Evolutionary conservation across 2,113 vertebrate genomes (phyloP).

Genomic region (Tichodroma muraria): DNA sequence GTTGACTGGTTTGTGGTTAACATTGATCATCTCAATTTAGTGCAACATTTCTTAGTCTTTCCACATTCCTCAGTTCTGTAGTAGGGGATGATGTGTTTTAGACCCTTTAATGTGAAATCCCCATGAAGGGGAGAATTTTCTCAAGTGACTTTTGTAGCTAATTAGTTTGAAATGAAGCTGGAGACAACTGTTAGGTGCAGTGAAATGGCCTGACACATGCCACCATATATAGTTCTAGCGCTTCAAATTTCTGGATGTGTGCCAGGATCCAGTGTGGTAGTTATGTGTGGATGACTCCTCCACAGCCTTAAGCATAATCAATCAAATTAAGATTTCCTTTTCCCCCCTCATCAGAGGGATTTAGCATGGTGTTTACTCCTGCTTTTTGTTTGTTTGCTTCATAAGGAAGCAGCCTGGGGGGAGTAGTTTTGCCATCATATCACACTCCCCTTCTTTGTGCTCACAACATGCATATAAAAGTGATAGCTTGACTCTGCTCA

Average conservation of each 20-base stretch:
- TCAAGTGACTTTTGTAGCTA: constrained; percentile 13
- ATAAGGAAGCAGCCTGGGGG: neutral
- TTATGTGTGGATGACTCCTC: neutral
- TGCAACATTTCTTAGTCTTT: constrained; percentile 56
- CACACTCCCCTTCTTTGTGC: neutral
- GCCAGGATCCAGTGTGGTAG: neutral
- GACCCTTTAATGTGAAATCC: neutral
- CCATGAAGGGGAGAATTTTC: constrained; percentile 10
- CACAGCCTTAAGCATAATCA: neutral
- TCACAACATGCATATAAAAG: neutral
- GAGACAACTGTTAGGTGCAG: neutral
- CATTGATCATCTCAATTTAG: neutral
- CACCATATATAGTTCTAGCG: neutral
- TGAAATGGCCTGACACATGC: constrained; percentile 6
- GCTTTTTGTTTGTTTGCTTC: neutral
- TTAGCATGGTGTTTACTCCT: neutral
- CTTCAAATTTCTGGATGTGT: neutral
- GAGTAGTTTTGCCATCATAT: neutral
- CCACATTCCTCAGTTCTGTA: neutral
- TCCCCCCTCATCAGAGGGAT: neutral
- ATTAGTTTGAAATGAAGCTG: constrained; percentile 43
- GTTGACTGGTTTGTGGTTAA: neutral
- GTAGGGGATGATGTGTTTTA: neutral
- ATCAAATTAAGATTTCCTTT: neutral
- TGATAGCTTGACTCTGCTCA: neutral